Evolutionary conservation across 2,888 invertebrate species (phyloP).

Genomic region (Lissonota sp.): DNA sequence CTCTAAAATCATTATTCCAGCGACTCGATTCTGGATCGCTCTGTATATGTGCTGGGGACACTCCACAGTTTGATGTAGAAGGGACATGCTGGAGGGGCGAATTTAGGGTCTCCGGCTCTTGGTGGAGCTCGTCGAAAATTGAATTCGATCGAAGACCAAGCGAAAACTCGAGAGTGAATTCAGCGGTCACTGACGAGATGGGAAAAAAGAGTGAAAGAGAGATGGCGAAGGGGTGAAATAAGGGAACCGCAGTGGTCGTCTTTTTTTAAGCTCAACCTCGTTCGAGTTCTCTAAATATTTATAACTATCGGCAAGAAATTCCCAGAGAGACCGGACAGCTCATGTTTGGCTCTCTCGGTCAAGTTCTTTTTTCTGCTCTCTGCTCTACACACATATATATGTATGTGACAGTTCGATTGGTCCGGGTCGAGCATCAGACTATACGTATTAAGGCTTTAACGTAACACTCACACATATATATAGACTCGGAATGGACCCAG

Average conservation of each 20-base stretch:
- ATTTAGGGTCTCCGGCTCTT: constrained; percentile 59
- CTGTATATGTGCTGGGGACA: constrained; percentile 31
- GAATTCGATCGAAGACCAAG: constrained; percentile 56
- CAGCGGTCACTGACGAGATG: constrained; percentile 6
- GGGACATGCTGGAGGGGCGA: constrained; percentile 37
- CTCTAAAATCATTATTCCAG: constrained; percentile 9
- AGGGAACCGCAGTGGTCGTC: constrained; percentile 55
- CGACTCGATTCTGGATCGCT: constrained; percentile 47
- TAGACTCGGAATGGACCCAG: constrained; percentile 9
- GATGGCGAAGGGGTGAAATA: constrained; percentile 41
- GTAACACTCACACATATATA: not conserved
- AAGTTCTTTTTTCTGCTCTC: constrained; percentile 53
- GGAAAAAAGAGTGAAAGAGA: not conserved
- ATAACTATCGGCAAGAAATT: constrained; percentile 66
- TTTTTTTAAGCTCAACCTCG: constrained; percentile 51
- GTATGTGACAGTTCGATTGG: constrained; percentile 59
- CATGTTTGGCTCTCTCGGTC: constrained; percentile 50
- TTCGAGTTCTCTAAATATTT: constrained; percentile 67
- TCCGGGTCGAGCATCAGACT: constrained; percentile 36
- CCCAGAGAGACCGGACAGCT: constrained; percentile 39
- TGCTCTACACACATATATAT: constrained; percentile 14
- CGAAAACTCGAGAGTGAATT: constrained; percentile 43
- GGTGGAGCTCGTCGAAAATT: constrained; percentile 58
- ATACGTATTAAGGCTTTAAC: not conserved
- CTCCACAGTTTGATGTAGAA: constrained; percentile 41